Conservation (phyloP, 2,113 vertebrate species). For the Thalassarche chlororhynchos region DNA sequence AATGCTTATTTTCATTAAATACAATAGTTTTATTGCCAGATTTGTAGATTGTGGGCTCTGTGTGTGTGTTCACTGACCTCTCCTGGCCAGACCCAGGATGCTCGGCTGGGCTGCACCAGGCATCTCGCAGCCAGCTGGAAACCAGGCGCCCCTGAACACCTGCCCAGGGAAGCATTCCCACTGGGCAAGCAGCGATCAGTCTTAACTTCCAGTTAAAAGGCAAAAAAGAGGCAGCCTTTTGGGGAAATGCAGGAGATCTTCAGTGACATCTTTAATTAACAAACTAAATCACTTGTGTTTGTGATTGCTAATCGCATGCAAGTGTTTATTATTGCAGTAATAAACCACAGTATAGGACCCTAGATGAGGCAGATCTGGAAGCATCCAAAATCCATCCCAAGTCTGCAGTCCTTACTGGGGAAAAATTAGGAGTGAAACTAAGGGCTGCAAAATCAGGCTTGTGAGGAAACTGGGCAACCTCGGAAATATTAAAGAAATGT, state of each 20-base stretch:
- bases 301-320: not conserved
- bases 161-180: accelerated
- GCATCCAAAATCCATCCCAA: not conserved
- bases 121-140: not conserved
- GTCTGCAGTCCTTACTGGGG: not conserved
- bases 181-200: accelerated
- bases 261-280: not conserved
- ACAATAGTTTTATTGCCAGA: not conserved
- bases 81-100: constrained; percentile 26
- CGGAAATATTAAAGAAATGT: not conserved
- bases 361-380: not conserved
- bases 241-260: not conserved
- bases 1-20: not conserved
- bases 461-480: not conserved
- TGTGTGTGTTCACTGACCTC: constrained; percentile 51
- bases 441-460: not conserved
- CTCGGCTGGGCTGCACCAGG: not conserved
- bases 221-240: not conserved
- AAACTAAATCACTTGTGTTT: not conserved
- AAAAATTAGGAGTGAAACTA: not conserved
- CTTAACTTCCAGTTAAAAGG: not conserved
- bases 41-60: not conserved
- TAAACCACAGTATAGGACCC: not conserved
- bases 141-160: accelerated
- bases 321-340: not conserved